Percentiles rank a stretch among this genome's conserved stretches.
phyloP scores from a whole-genome alignment of 2,888 invertebrate genomes.

The Brenthis ino region DNA sequence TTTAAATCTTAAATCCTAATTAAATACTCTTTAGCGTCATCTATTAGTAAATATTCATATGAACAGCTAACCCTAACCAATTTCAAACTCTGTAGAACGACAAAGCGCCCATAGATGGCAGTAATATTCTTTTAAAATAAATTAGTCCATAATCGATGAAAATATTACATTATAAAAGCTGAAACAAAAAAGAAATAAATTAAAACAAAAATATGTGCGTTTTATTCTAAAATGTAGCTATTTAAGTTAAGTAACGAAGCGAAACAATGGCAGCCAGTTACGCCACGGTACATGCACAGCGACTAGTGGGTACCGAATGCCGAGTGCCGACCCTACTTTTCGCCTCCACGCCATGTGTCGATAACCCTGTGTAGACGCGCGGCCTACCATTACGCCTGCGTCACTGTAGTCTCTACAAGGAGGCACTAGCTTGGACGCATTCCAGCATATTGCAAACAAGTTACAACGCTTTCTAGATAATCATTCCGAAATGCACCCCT shows the following conservation, averaged over 20 bases:
- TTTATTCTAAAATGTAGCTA: constrained; percentile 33
- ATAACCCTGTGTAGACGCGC: constrained; percentile 75
- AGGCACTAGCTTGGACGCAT: constrained; percentile 69
- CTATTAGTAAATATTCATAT: constrained; percentile 10
- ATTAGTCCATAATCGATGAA: not conserved
- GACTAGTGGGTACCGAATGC: constrained; percentile 38
- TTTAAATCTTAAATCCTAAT: not conserved
- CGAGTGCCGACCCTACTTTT: constrained; percentile 62
- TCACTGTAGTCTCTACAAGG: constrained; percentile 65
- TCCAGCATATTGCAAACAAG: constrained; percentile 66
- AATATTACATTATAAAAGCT: not conserved
- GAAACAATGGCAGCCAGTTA: constrained; percentile 61
- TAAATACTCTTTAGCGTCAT: constrained; percentile 14
- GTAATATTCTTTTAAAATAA: constrained; percentile 4
- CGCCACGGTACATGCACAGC: constrained; percentile 54
- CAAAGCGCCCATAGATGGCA: constrained; percentile 33
- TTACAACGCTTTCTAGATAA: constrained; percentile 52
- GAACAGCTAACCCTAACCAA: not conserved
- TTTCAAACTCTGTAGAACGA: not conserved
- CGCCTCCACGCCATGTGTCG: constrained; percentile 71
- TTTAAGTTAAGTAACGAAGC: constrained; percentile 62
- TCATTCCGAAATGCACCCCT: constrained; percentile 7
- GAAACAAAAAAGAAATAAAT: not conserved
- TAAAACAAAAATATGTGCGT: not conserved
- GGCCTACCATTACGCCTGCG: constrained; percentile 75